Evolutionary conservation across 2,797 vertebrate genomes (phyloP), one percentile per base, ranked within the genome.

Genomic region (Mormyrus proboscirostris): DNA sequence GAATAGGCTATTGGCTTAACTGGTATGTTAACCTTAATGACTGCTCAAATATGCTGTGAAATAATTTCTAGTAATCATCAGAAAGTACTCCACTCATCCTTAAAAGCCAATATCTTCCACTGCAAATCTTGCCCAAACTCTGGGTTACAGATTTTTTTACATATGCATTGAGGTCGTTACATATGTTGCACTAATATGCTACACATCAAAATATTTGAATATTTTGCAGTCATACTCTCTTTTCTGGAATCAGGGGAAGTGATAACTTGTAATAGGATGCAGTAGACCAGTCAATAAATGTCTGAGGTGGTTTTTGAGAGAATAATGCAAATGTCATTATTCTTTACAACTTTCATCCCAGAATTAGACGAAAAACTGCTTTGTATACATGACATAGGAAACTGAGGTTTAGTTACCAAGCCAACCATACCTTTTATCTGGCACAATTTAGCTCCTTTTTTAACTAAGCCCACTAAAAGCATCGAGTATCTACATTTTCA

Each of bases 351-450:
- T 49, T 89, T 41, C 53, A 84, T 33, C 76, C 25, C 25, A 57
- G 4, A 87, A 38, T 44, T 53, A 41, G 33, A 76, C 3, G 25
- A 29, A 55, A 51, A 16, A 10, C 41, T 76, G 44, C 47, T 89
- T 69, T 79, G 57, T 89, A 33, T 87, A 29, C 33, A 12, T 33
- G 50, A 86, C 19, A 73, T 22, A 57, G 16, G 33, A 25, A 33
- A 83, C 12, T 16, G 50, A 82, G 29, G 49, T 73, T n/a, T 29
- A 89, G 88, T 59, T 86, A 87, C 41, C 83, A 88, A 38, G 88
- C 85, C 87, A 49, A 89, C 89, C 82, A 92, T 90, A 91, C 76
- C 90, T 4, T 22, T 19, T 62, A 57, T 84, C 41, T 29, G 84
- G n/a, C 10, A 53, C 57, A 14, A 22, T 62, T 73, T 88, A 47